These are phyloP conservation scores for Plutomurus gul DNA, from an alignment of 1,140 invertebrate species.

Conservation along the genomic window DNA sequence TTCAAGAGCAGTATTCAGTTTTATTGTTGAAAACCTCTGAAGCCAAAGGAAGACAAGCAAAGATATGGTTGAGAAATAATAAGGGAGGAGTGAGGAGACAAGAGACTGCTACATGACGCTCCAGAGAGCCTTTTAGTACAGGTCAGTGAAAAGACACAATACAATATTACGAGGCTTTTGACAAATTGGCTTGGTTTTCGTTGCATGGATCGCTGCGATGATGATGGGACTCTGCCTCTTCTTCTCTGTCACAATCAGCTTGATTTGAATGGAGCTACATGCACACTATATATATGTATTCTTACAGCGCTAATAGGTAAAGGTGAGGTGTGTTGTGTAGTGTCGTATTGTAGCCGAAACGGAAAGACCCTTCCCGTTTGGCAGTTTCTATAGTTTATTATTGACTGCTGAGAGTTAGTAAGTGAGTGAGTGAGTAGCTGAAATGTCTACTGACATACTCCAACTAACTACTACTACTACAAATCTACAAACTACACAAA, in stretches of 20 bases:
- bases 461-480: background rate
- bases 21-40: too few species aligned
- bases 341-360: background rate
- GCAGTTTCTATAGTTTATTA: conserved; percentile 18
- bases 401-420: conserved; percentile 19
- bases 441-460: background rate
- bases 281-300: too few species aligned
- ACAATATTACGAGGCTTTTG: conserved; percentile 4
- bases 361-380: conserved; percentile 10
- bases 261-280: background rate
- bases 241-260: background rate
- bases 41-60: background rate
- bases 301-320: too few species aligned
- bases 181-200: conserved; percentile 14
- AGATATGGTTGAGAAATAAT: background rate
- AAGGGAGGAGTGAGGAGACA: background rate
- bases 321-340: conserved; percentile 22
- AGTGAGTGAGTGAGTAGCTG: background rate
- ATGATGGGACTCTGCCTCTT: background rate
- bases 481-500: background rate
- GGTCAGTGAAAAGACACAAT: conserved; percentile 11
- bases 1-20: too few species aligned
- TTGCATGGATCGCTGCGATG: background rate
- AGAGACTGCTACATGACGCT: background rate
- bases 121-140: conserved; percentile 13